Evolutionary conservation across 2,113 vertebrate genomes (phyloP), one percentile per base, ranked within the genome.

Genomic region (Hydrochoerus hydrochaeris): DNA sequence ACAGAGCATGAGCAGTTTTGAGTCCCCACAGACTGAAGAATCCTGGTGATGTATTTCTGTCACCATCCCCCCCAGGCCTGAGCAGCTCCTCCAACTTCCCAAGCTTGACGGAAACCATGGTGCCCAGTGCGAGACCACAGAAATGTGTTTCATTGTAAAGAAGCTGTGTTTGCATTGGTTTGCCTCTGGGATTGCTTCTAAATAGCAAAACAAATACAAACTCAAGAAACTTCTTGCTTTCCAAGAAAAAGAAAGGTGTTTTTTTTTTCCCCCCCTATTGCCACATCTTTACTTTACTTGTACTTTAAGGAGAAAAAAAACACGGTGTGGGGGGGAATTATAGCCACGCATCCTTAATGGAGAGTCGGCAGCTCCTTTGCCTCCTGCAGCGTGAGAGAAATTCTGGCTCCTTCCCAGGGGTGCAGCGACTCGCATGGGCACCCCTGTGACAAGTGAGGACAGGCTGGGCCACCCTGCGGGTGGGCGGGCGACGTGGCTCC

Each of bases 21-120:
- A 71, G 63, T n/a, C 26, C 1, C 7, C 24, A 67, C 30, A 30
- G 14, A 41, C 10, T 2, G 13, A 38, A 69, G 44, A 44, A 38
- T 9, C 11, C 0, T 46, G 3, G 41, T 9, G 14, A 17, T 0
- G 0, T 1, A 1, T 38, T 71, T 62, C 46, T 19, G 0, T 11
- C 28, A 28, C 77, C 44, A 24, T 24, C 13, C 32, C 26, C 16
- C 20, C 11, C 9, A 67, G 19, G 84, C 32, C 28, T 2, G 10
- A 57, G 62, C 46, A 24, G 22, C 6, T 12, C 16, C 26, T 7
- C 22, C 22, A 28, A 0, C 1, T 44, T 22, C 52, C 7, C 14
- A 28, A 16, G 41, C n/a, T 46, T 0, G 0, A 0, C 8, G 26
- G 69, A 28, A 32, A 84, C 30, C 12, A n/a, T 30, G 44, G 44